Evolutionary conservation across 2,888 invertebrate species (phyloP), one percentile per base, ranked within the genome.

Genomic region (Macaria liturata): DNA sequence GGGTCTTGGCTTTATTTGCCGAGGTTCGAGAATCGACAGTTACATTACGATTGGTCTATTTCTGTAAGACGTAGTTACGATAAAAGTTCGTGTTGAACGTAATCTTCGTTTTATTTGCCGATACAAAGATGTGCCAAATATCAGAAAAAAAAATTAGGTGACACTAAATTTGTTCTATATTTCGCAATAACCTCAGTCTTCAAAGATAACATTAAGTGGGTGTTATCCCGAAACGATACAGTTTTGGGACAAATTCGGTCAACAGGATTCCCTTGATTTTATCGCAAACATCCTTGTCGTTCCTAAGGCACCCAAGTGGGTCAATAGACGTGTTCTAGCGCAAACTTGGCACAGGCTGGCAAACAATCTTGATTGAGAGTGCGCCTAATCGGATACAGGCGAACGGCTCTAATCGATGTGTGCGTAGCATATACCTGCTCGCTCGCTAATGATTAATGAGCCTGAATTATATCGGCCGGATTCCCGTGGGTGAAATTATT

Each of bases 341-440:
- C 74, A 79, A 84, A 84, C 81, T 84, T 82, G 80, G 84, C 84
- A 78, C 75, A 69, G 68, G 64, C 69, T 67, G 56, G 75, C 82
- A 84, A 87, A 88, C 86, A 87, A 83, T 83, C 83, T 84, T 82
- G 85, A 86, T 86, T 84, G 83, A 83, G 84, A 81, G 81, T 81
- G 76, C 74, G 77, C 78, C 79, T 84, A 81, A 87, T 86, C 81
- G 81, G 77, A 74, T 74, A 71, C 79, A 67, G 63, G 71, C 42
- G 75, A 71, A 64, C 67, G 66, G 74, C 73, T 76, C 76, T 80
- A 80, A 80, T 80, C 75, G 77, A 69, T 62, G 67, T 55, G 55
- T 52, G 55, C 50, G 54, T 54, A 49, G 55, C 50, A 49, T 50
- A 51, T 55, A 54, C 53, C 53, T 54, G 54, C 42, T 49, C 46